Evolutionary conservation across 2,888 invertebrate species (phyloP).

Genomic region (Andrena camellia): DNA sequence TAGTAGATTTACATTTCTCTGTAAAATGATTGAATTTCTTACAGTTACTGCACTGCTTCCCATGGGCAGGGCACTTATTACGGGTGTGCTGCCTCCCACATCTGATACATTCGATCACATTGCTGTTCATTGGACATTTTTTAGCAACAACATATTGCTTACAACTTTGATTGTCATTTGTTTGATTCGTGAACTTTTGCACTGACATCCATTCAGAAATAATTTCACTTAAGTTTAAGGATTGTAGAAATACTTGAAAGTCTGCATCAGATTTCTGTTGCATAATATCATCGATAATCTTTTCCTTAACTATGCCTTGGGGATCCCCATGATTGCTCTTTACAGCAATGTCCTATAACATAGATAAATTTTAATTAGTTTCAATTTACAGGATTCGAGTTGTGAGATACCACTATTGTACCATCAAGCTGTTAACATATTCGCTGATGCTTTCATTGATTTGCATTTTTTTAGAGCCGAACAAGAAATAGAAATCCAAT

Average conservation of each 20-base stretch:
- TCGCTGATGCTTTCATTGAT: not conserved
- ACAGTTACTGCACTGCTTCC: not conserved
- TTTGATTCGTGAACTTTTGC: not conserved
- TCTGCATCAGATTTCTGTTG: not conserved
- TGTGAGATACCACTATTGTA: not conserved
- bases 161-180: not conserved
- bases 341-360: conserved; percentile 1
- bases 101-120: conserved; percentile 6
- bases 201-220: conserved; percentile 4
- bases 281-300: conserved; percentile 6
- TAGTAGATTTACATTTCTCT: conserved; percentile 4
- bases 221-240: not conserved
- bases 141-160: not conserved
- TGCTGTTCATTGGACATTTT: not conserved
- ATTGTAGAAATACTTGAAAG: not conserved
- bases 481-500: conserved; percentile 2
- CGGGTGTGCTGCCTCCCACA: not conserved
- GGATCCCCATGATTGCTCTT: not conserved
- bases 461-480: not conserved
- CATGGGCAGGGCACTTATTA: not conserved
- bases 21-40: conserved; percentile 5
- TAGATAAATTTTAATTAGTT: not conserved
- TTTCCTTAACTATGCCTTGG: conserved; percentile 4
- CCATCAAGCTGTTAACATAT: conserved; percentile 7
- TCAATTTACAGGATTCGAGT: not conserved